Evolutionary conservation across 2,888 invertebrate species (phyloP).

Genomic region (Apodemia hepburni): DNA sequence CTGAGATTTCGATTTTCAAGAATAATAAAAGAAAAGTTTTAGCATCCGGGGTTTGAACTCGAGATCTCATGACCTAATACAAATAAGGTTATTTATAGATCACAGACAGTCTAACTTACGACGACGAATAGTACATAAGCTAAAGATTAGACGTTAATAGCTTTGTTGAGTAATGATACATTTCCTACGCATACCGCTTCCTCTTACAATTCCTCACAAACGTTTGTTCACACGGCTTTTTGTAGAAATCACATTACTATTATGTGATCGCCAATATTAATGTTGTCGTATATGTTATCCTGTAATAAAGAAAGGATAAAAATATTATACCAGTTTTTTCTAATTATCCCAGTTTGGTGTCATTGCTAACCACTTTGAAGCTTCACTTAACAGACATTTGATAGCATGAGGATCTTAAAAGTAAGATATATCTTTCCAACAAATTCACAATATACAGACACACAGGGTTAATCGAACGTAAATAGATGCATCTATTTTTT

Average conservation of each 20-base stretch:
- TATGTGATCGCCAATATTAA: not conserved
- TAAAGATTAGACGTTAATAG: not conserved
- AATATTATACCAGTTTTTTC: slow-evolving; percentile 2
- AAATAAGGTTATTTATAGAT: not conserved
- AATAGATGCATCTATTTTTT: too few relatives aligned
- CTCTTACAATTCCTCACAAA: slow-evolving; percentile 7
- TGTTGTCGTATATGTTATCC: not conserved
- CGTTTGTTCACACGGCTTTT: slow-evolving; percentile 12
- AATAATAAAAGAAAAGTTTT: not conserved
- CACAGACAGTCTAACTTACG: not conserved
- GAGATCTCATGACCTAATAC: too few relatives aligned
- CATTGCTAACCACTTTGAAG: not conserved
- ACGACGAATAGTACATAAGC: not conserved
- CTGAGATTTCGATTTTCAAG: too few relatives aligned
- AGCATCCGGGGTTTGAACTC: not conserved
- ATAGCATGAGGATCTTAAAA: not conserved
- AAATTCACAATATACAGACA: not conserved
- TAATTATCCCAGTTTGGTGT: not conserved
- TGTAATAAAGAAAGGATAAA: slow-evolving; percentile 4
- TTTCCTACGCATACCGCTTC: slow-evolving; percentile 8
- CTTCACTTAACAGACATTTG: not conserved
- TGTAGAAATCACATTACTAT: not conserved
- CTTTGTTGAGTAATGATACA: slow-evolving; percentile 1
- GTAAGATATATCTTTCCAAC: not conserved
- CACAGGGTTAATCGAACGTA: too few relatives aligned